phyloP scores from a whole-genome alignment of 2,797 vertebrate species.

The Apogon hyalosoma region DNA sequence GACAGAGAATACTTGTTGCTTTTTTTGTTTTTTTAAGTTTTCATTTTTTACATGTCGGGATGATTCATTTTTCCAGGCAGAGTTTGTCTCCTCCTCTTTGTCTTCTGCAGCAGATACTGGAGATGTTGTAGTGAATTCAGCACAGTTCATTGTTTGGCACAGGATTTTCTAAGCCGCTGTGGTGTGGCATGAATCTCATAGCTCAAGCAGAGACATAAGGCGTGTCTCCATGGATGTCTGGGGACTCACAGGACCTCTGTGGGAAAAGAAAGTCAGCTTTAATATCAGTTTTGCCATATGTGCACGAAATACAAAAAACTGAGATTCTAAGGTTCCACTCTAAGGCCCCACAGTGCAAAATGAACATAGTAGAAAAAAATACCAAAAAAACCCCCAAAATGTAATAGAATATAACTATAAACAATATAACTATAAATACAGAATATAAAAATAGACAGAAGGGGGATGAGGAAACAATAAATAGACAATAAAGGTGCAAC shows the following conservation, averaged over 20 bases:
- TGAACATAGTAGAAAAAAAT: no score
- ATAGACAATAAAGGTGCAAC: no score
- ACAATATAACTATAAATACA: no score
- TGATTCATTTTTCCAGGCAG: constrained; percentile 25
- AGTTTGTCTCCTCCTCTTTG: constrained; percentile 33
- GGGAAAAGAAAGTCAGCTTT: constrained; percentile 4
- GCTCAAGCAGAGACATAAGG: constrained; percentile 67
- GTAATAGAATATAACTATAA: no score
- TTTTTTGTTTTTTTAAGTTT: constrained; percentile 27
- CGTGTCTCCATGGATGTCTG: constrained; percentile 45
- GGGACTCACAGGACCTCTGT: constrained; percentile 83
- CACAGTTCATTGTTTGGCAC: constrained; percentile 80
- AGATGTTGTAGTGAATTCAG: constrained; percentile 45
- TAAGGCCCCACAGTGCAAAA: no score
- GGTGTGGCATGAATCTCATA: constrained; percentile 59
- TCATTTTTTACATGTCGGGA: constrained; percentile 22
- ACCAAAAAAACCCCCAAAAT: no score
- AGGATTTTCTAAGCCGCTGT: constrained; percentile 61
- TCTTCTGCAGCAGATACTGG: constrained; percentile 38
- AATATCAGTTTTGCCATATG: no score
- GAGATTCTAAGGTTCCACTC: no score
- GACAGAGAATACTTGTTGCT: constrained; percentile 70
- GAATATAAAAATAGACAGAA: no score
- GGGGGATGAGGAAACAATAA: no score
- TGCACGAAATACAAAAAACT: no score